Evolutionary conservation across 1,140 invertebrate species (phyloP).

Genomic region (Penaeus japonicus): DNA sequence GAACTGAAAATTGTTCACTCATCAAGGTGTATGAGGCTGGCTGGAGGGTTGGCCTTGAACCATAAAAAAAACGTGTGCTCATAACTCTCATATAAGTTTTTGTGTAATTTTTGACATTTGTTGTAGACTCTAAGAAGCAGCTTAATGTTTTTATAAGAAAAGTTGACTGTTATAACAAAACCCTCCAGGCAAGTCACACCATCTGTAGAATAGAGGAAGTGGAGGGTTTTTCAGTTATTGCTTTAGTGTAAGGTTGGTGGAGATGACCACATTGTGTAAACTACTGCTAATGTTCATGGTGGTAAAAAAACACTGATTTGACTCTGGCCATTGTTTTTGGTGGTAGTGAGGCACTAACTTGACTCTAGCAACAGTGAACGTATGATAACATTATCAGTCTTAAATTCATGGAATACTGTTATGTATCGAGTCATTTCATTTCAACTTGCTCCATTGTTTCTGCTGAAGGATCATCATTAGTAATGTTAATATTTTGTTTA

Average conservation of each 20-base stretch:
- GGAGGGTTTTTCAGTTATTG: constrained; percentile 34
- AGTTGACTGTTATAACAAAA: background rate
- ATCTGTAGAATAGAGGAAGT: constrained; percentile 13
- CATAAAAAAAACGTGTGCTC: too few relatives aligned
- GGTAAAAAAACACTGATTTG: background rate
- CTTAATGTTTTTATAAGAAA: background rate
- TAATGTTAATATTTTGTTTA: constrained; percentile 13
- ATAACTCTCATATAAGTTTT: too few relatives aligned
- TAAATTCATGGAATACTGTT: too few relatives aligned
- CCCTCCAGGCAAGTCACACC: constrained; percentile 1
- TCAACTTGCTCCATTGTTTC: background rate
- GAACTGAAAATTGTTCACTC: constrained; percentile 37
- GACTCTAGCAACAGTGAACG: background rate
- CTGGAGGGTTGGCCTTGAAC: background rate
- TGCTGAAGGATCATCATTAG: background rate
- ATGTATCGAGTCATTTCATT: too few relatives aligned
- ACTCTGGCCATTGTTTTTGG: constrained; percentile 16
- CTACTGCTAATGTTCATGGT: constrained; percentile 9
- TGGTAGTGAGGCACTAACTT: constrained; percentile 13
- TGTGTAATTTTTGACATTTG: too few relatives aligned
- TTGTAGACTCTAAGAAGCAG: too few relatives aligned
- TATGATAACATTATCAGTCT: too few relatives aligned
- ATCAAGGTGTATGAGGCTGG: constrained; percentile 22
- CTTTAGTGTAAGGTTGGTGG: constrained; percentile 24
- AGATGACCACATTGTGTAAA: background rate